A percentile compares a stretch with the other conserved stretches of the same genome.
phyloP scores from a whole-genome alignment of 35 echinoderm and acorn worm genomes.

The Apostichopus californicus region DNA sequence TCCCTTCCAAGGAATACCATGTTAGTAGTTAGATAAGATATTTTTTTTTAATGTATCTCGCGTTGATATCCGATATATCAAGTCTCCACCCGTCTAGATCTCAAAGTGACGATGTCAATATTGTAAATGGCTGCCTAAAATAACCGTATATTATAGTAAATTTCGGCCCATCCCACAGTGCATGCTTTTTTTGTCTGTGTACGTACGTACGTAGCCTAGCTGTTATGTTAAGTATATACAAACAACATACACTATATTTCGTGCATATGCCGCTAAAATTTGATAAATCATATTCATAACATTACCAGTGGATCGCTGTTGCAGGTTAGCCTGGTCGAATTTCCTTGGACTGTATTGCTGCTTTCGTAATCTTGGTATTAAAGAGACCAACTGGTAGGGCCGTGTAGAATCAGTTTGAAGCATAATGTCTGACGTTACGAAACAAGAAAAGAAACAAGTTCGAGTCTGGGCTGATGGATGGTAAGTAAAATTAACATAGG shows the following conservation, averaged over 20 bases:
- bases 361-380: background rate
- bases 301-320: background rate
- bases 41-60: no score
- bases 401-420: background rate
- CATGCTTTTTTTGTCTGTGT: background rate
- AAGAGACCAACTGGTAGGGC: background rate
- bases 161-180: background rate
- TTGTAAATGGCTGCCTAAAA: background rate
- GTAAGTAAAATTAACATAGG: conserved; percentile 25
- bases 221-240: background rate
- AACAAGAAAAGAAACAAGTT: conserved; percentile 46
- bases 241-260: background rate
- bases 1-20: no score
- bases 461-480: conserved; percentile 80
- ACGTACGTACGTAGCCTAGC: background rate
- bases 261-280: background rate
- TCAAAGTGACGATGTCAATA: no score
- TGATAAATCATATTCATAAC: background rate
- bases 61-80: no score
- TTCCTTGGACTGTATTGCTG: background rate
- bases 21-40: no score
- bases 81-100: no score
- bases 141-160: background rate
- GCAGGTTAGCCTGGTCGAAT: background rate
- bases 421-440: background rate